Base-by-base conservation (phyloP, 2,797 vertebrate species). In the Miopithecus talapoin region DNA sequence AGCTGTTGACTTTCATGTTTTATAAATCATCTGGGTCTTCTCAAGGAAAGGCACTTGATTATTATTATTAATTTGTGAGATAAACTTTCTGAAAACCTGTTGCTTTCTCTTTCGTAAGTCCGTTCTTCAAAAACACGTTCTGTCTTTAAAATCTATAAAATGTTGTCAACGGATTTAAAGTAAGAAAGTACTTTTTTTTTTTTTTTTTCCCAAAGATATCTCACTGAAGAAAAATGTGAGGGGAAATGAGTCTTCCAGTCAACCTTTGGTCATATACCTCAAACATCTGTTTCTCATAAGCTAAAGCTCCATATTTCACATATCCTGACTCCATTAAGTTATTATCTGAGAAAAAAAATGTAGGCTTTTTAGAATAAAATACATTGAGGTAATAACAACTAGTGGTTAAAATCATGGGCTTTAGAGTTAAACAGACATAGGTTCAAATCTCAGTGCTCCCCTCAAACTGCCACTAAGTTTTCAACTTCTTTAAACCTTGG, bases 251-350 rank as follows among this genome's bases (percentile, higher is more conserved):
- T 91, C 89, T 96, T 95, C 76, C 85, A 90, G 92, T 59, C 11
- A 1, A 72, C 83, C 92, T 85, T 92, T 72, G 61, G 36, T 88
- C 39, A 0, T 96, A 43, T n/a, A 64, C 41, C 85, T 89, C 59
- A 76, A 74, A 92, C 93, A 96, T 96, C 94, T 96, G 95, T 96
- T 95, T 95, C 88, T 96, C 85, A 78, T 96, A 92, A 90, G 43
- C 28, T 64, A 28, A 76, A 61, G 1, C 48, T 88, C 76, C 48
- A 43, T 46, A 50, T 91, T 96, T 91, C 75, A 85, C 79, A 68
- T 83, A 68, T 76, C 19, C 55, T 53, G 21, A 93, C 89, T 19
- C 48, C 80, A 75, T 94, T 86, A 88, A 48, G 41, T 80, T 92
- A 83, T 46, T 57, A 85, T 21, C 26, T 30, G 41, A 80, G 9